Evolutionary conservation across 2,797 vertebrate species (phyloP), one percentile per base, ranked within the genome.

Genomic region (Sus cebifrons): DNA sequence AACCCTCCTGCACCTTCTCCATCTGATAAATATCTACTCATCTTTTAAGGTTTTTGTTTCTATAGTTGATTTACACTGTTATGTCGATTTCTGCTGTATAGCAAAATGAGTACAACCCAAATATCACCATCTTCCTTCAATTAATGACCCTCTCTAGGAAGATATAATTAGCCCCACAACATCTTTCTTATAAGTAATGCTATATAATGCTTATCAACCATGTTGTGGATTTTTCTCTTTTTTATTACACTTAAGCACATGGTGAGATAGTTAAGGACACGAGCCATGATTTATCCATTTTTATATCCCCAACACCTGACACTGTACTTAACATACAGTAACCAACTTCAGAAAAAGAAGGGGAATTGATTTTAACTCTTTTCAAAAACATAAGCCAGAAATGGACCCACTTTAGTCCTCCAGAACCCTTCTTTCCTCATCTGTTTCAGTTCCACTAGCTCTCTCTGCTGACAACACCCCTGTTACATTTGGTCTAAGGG

Each of bases 131-230:
- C 62, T 56, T 13, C 64, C 32, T 32, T 5, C 49, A 62, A 60
- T 23, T 20, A 78, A 60, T 65, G 27, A 74, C 60, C 15, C 21
- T 86, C 17, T 32, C n/a, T 54, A 64, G 70, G 65, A 86, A 84
- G 79, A 91, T 0, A 1, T 52, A 65, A 91, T 27, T 84, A 74
- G 32, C n/a, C 68, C 70, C 40, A 65, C 12, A 82, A 44, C 27
- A 84, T 40, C 52, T 49, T 89, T 29, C 60, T 67, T n/a, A 62
- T 91, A 94, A 86, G 67, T 58, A 86, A 86, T 49, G 9, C 64
- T 58, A 20, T 16, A 36, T 16, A 94, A 68, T 18, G 71, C 21
- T 70, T 60, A 88, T 29, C 65, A 64, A 62, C 56, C 32, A 36
- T 12, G 40, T 8, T 25, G 36, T 29, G 18, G 25, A 7, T 64